Evolutionary conservation across 2,113 vertebrate species (phyloP).

Genomic region (Orycteropus afer): DNA sequence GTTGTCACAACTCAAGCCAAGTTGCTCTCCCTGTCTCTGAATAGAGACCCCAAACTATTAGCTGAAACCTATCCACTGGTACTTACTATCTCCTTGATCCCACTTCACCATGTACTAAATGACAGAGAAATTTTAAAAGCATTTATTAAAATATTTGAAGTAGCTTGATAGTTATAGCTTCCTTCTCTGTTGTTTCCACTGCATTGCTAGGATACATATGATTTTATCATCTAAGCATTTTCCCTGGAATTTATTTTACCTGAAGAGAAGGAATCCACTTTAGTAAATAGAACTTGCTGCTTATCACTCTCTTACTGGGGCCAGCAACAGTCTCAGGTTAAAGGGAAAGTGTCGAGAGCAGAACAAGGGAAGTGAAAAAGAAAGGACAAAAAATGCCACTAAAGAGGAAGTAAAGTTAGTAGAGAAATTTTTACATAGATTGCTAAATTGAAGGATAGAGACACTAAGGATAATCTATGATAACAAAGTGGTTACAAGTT

Average conservation of each 20-base stretch:
- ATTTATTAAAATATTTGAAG: not conserved
- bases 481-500: not conserved
- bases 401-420: not conserved
- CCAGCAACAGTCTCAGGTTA: not conserved
- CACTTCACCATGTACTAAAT: no score
- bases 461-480: no score
- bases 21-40: no score
- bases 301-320: not conserved
- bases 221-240: not conserved
- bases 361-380: not conserved
- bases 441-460: not conserved
- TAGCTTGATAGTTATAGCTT: not conserved
- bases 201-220: not conserved
- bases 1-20: not conserved
- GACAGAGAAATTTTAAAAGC: no score
- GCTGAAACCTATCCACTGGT: no score
- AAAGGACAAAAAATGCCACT: not conserved
- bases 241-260: not conserved
- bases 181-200: not conserved
- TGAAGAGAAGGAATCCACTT: not conserved
- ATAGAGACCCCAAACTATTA: no score
- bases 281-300: not conserved
- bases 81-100: not conserved
- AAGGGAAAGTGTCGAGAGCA: not conserved
- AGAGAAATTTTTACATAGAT: not conserved